These are phyloP conservation scores for Dunckerocampus dactyliophorus DNA, from an alignment of 2,113 vertebrate species.

Conservation along the genomic window DNA sequence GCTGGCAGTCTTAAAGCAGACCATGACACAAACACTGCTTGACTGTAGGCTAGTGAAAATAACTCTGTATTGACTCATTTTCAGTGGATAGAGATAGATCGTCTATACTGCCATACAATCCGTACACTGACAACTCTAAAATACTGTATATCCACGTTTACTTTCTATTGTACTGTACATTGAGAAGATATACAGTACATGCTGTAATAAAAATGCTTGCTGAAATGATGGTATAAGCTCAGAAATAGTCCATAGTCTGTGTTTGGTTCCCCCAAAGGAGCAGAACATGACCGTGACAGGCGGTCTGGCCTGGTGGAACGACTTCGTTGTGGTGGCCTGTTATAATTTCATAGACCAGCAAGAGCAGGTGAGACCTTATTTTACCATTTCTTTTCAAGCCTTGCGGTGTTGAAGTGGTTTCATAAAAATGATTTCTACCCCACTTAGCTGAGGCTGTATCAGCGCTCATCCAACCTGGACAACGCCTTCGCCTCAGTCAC, in stretches of 20 bases:
- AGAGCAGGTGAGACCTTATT: conserved; percentile 81
- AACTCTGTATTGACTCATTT: too few species aligned
- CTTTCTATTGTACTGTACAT: too few species aligned
- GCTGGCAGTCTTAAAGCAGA: too few species aligned
- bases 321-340: conserved; percentile 94
- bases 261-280: conserved; percentile 72
- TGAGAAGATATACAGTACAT: too few species aligned
- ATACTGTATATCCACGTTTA: too few species aligned
- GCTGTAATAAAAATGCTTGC: too few species aligned
- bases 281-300: conserved; percentile 97
- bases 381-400: not conserved
- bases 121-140: too few species aligned
- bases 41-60: too few species aligned
- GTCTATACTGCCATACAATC: too few species aligned
- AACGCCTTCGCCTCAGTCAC: conserved; percentile 92
- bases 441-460: conserved; percentile 85
- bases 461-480: conserved; percentile 92
- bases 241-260: not conserved
- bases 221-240: too few species aligned
- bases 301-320: conserved; percentile 96
- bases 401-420: not conserved
- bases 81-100: too few species aligned
- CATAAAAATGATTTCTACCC: not conserved
- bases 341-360: conserved; percentile 91
- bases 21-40: too few species aligned